Conservation (phyloP, 2,113 vertebrate genomes). For the Picathartes gymnocephalus region DNA sequence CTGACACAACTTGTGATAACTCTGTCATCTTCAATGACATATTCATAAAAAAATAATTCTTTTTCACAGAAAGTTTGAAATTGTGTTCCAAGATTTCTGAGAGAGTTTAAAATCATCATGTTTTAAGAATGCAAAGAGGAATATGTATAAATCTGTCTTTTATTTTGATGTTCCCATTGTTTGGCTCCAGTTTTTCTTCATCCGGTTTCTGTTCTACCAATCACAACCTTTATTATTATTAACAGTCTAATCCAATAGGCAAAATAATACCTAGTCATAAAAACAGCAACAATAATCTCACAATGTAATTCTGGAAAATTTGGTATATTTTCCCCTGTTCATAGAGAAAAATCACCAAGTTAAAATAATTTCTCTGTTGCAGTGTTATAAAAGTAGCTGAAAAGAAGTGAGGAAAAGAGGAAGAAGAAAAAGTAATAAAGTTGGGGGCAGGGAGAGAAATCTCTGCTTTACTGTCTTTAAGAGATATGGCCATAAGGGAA, state of each 20-base stretch:
- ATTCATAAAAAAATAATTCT: background rate
- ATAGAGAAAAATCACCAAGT: background rate
- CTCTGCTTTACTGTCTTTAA: background rate
- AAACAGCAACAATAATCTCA: background rate
- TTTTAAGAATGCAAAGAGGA: background rate
- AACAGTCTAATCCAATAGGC: background rate
- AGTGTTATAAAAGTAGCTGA: background rate
- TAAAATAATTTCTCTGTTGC: background rate
- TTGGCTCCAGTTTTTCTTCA: background rate
- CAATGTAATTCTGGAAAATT: background rate
- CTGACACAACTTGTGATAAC: background rate
- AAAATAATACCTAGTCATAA: background rate
- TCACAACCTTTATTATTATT: background rate
- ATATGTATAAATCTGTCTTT: background rate
- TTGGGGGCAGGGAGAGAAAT: background rate
- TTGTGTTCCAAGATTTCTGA: background rate
- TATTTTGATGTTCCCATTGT: background rate
- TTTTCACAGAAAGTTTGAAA: background rate
- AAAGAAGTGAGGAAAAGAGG: background rate
- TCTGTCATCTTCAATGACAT: background rate
- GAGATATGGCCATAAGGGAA: conserved; percentile 13
- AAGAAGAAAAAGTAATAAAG: background rate
- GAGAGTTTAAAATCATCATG: background rate
- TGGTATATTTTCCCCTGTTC: background rate
- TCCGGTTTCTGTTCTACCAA: background rate